Conservation (phyloP, 2,797 vertebrate species). For the Crocodylus rhombifer region DNA sequence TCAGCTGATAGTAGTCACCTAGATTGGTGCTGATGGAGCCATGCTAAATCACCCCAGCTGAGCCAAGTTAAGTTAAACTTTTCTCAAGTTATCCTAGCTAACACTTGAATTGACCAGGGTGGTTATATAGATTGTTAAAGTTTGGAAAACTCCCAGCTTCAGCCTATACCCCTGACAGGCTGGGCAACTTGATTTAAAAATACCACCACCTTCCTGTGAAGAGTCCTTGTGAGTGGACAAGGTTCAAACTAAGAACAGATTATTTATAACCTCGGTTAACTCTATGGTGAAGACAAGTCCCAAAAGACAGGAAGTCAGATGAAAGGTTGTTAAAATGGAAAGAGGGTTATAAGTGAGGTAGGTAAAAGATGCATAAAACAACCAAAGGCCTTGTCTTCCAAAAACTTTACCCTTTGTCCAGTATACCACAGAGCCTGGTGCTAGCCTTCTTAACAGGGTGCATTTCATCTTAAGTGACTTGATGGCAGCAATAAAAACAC, state of each 20-base stretch:
- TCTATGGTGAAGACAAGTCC: accelerated
- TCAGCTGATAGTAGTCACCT: background rate
- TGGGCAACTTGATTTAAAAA: background rate
- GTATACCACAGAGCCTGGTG: background rate
- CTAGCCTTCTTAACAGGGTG: too few relatives aligned
- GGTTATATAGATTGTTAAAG: too few relatives aligned
- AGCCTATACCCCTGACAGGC: too few relatives aligned
- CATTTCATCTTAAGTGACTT: background rate
- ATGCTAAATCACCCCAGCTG: background rate
- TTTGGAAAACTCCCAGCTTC: too few relatives aligned
- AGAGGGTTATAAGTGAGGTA: background rate
- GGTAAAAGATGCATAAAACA: slow-evolving; percentile 1
- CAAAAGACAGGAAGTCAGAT: background rate
- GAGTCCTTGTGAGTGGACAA: background rate
- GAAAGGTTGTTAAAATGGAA: background rate
- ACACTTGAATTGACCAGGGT: background rate
- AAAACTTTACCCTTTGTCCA: background rate
- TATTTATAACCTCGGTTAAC: background rate
- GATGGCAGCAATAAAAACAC: background rate
- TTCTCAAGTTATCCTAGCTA: background rate
- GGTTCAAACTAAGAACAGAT: background rate
- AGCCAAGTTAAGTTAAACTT: background rate
- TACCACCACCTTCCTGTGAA: background rate
- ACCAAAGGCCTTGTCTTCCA: background rate
- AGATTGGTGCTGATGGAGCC: too few relatives aligned